phyloP scores from a whole-genome alignment of 2,888 invertebrate species.

The Chironomus tentans region DNA sequence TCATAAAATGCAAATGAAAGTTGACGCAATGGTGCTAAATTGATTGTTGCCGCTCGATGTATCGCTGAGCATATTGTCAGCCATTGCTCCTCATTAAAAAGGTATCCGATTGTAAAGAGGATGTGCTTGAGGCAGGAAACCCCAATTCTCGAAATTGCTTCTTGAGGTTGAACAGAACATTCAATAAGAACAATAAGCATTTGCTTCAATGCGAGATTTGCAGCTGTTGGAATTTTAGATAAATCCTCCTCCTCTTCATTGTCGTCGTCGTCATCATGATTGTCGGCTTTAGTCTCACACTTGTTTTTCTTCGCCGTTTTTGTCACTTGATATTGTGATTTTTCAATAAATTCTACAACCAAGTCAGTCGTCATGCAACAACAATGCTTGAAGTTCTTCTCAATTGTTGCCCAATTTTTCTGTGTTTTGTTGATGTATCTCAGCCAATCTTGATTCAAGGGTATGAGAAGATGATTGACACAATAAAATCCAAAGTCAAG shows the following conservation, averaged over 20 bases:
- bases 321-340: slow-evolving; percentile 48
- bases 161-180: slow-evolving; percentile 82
- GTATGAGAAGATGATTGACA: slow-evolving; percentile 82
- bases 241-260: slow-evolving; percentile 39
- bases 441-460: slow-evolving; percentile 90
- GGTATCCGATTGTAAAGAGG: slow-evolving; percentile 71
- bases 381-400: slow-evolving; percentile 90
- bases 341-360: slow-evolving; percentile 74
- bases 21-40: slow-evolving; percentile 77
- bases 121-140: slow-evolving; percentile 85
- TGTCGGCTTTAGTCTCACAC: slow-evolving; percentile 35
- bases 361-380: slow-evolving; percentile 88
- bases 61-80: slow-evolving; percentile 72
- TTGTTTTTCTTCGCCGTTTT: slow-evolving; percentile 27
- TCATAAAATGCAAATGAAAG: slow-evolving; percentile 83
- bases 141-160: slow-evolving; percentile 81
- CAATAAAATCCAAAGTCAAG: slow-evolving; percentile 84
- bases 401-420: slow-evolving; percentile 63
- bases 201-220: slow-evolving; percentile 76
- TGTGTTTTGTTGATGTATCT: slow-evolving; percentile 63
- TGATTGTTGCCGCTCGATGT: slow-evolving; percentile 75
- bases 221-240: slow-evolving; percentile 49
- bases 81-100: slow-evolving; percentile 78
- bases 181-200: slow-evolving; percentile 77
- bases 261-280: no score